Conservation (phyloP, 1,140 invertebrate genomes). For the Sycophaga agraensis region DNA sequence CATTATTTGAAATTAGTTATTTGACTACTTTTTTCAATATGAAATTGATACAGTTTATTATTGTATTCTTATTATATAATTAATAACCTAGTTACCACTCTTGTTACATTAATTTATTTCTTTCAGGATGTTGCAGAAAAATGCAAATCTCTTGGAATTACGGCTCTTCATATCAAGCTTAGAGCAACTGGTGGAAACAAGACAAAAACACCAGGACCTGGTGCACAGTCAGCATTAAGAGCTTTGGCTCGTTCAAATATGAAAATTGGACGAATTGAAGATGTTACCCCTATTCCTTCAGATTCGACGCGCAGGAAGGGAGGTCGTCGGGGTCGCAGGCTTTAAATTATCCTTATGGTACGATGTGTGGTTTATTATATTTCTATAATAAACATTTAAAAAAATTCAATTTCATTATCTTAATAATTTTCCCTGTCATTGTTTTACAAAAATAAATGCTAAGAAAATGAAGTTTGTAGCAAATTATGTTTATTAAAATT, state of each 20-base stretch:
- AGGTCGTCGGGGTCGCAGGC: conserved; percentile 95
- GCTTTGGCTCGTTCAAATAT: conserved; percentile 97
- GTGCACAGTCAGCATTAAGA: conserved; percentile 95
- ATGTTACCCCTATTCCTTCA: conserved; percentile 99
- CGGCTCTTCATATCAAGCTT: conserved; percentile 96
- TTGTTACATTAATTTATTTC: conserved; percentile 14
- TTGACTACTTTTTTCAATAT: background rate
- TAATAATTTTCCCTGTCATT: background rate
- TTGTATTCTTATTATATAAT: background rate
- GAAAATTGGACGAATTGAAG: conserved; percentile 99
- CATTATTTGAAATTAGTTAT: background rate
- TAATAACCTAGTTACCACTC: background rate
- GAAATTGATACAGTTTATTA: conserved; percentile 5
- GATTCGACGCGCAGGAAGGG: conserved; percentile 99
- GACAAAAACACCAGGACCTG: conserved; percentile 97
- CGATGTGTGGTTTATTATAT: conserved; percentile 37
- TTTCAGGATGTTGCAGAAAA: conserved; percentile 96
- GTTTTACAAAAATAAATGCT: background rate
- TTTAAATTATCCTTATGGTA: conserved; percentile 68
- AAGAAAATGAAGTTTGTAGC: no score
- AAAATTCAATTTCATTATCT: conserved; percentile 17
- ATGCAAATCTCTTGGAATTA: conserved; percentile 95
- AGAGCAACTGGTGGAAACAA: conserved; percentile 98
- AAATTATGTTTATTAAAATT: no score
- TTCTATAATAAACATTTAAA: conserved; percentile 42